These are phyloP conservation scores for Liodrosophila aerea DNA, from an alignment of 2,888 invertebrate species.

Conservation along the genomic window DNA sequence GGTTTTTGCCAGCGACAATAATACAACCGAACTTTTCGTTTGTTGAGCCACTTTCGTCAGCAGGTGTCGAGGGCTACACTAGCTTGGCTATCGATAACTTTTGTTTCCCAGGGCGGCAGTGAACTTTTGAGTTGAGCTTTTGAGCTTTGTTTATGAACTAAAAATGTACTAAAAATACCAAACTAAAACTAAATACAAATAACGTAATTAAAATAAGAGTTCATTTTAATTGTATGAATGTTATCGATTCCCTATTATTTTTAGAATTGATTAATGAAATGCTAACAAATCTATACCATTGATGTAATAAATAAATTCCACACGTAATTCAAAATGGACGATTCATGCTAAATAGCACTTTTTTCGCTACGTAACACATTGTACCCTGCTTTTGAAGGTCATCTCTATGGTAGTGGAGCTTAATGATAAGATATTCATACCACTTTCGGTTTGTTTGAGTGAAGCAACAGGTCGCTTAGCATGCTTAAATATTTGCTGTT, in stretches of 20 bases:
- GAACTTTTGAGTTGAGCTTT: neutral
- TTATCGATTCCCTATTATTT: no score
- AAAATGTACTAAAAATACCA: slow-evolving; percentile 10
- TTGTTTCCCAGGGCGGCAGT: neutral
- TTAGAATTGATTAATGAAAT: no score
- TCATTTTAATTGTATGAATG: no score
- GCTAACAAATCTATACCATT: no score
- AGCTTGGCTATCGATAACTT: slow-evolving; percentile 10
- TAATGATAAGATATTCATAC: slow-evolving; percentile 51
- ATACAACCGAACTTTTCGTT: neutral
- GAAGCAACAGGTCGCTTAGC: slow-evolving; percentile 42
- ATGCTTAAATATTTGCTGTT: slow-evolving; percentile 59
- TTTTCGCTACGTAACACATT: slow-evolving; percentile 6
- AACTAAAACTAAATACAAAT: no score
- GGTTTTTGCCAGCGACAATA: neutral
- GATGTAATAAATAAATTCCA: neutral
- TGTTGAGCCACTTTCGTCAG: slow-evolving; percentile 1
- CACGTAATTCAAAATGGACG: neutral
- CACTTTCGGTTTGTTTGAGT: slow-evolving; percentile 13
- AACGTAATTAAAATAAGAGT: neutral
- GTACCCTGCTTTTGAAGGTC: slow-evolving; percentile 27
- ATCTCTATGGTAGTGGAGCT: slow-evolving; percentile 11
- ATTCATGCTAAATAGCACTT: slow-evolving; percentile 43
- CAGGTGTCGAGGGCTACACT: slow-evolving; percentile 13
- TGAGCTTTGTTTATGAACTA: slow-evolving; percentile 1